Evolutionary conservation across 2,888 invertebrate species (phyloP).

Genomic region (Ischnura elegans): DNA sequence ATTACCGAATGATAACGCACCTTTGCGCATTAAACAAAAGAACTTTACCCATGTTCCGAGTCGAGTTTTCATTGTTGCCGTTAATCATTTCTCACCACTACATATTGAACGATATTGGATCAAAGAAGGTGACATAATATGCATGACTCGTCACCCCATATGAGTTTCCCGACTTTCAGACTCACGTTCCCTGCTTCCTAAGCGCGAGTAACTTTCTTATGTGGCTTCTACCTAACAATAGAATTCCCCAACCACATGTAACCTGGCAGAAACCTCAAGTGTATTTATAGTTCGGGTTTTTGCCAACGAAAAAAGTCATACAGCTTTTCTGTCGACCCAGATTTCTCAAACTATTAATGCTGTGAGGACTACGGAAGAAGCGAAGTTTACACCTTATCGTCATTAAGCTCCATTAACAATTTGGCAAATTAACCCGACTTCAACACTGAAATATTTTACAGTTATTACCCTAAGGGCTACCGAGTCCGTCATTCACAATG

Average conservation of each 20-base stretch:
- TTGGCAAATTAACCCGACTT: too few species aligned
- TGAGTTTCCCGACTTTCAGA: background rate
- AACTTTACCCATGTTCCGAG: too few species aligned
- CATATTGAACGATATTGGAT: background rate
- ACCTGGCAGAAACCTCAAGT: slow-evolving; percentile 54
- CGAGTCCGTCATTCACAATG: too few species aligned
- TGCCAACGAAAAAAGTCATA: background rate
- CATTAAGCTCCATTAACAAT: background rate
- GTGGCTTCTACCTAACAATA: slow-evolving; percentile 50
- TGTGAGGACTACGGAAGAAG: background rate
- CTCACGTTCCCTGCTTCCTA: background rate
- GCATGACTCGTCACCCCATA: background rate
- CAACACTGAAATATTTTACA: too few species aligned
- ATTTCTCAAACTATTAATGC: background rate
- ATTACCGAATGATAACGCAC: too few species aligned
- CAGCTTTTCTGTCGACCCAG: background rate
- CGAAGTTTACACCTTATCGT: background rate
- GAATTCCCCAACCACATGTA: slow-evolving; percentile 37
- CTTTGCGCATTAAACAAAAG: too few species aligned
- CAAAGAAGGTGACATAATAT: background rate
- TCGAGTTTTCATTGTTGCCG: background rate
- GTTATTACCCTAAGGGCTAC: too few species aligned
- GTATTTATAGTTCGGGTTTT: slow-evolving; percentile 42
- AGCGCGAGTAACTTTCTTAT: background rate
- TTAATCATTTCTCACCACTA: too few species aligned